phyloP scores from a whole-genome alignment of 2,113 vertebrate genomes.

The Poicephalus gulielmi region DNA sequence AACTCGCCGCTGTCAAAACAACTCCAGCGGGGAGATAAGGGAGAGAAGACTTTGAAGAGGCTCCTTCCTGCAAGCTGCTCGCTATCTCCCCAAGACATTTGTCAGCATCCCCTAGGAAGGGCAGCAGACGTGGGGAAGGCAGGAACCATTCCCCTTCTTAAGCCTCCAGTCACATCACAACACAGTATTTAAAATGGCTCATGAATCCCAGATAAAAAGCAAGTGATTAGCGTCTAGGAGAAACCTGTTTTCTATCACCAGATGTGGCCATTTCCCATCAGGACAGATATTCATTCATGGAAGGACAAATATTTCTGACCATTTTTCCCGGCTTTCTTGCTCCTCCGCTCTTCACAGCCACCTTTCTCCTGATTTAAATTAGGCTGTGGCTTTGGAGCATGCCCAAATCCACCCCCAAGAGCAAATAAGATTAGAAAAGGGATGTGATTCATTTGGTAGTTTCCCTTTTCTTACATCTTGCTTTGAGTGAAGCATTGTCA shows the following conservation, averaged over 20 bases:
- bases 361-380: constrained; percentile 63
- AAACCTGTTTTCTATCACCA: constrained; percentile 50
- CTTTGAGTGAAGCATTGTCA: background rate
- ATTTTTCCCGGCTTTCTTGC: constrained; percentile 18
- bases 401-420: constrained; percentile 56
- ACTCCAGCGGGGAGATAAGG: constrained; percentile 78
- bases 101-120: constrained; percentile 61
- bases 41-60: constrained; percentile 65
- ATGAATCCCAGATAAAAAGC: constrained; percentile 41
- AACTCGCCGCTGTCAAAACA: constrained; percentile 76
- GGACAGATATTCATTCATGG: constrained; percentile 25
- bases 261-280: background rate
- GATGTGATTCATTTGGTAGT: constrained; percentile 66
- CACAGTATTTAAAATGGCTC: constrained; percentile 24
- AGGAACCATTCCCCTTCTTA: constrained; percentile 1
- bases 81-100: constrained; percentile 56
- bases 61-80: constrained; percentile 65
- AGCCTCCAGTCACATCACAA: constrained; percentile 32
- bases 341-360: background rate
- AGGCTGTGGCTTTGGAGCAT: constrained; percentile 59
- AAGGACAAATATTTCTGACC: constrained; percentile 38
- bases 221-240: constrained; percentile 9
- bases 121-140: constrained; percentile 36
- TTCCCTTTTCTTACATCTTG: constrained; percentile 17
- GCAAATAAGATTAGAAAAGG: constrained; percentile 63